phyloP scores from a whole-genome alignment of 2,113 vertebrate species.

The Furnarius figulus region DNA sequence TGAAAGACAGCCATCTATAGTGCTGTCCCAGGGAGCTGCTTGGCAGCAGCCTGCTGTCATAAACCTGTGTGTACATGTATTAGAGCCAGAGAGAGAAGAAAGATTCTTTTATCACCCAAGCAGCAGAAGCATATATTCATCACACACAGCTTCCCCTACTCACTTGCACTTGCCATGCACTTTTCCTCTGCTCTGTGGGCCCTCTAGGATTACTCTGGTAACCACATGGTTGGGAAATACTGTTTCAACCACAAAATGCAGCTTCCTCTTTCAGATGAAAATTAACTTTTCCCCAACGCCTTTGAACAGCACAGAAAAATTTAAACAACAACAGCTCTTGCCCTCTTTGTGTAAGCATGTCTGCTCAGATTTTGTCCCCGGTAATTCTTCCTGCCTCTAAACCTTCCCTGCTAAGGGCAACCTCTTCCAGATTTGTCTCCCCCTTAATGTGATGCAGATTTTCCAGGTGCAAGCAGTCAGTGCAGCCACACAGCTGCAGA shows the following conservation, averaged over 20 bases:
- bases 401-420: not conserved
- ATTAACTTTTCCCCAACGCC: not conserved
- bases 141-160: not conserved
- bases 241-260: constrained; percentile 2
- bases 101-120: not conserved
- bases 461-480: not conserved
- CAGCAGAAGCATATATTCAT: not conserved
- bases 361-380: not conserved
- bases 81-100: not conserved
- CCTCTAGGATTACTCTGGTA: not conserved
- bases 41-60: not conserved
- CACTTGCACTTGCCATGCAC: not conserved
- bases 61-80: not conserved
- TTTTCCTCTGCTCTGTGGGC: not conserved
- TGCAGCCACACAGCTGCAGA: not conserved
- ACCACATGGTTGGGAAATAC: constrained; percentile 17
- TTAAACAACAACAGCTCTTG: not conserved
- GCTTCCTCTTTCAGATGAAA: constrained; percentile 16
- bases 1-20: not conserved
- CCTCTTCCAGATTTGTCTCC: not conserved
- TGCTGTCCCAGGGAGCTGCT: not conserved
- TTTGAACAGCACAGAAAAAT: not conserved
- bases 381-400: not conserved
- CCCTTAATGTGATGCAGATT: not conserved
- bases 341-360: not conserved